A percentile compares a stretch with the other conserved stretches of the same genome.
These are phyloP conservation scores for Sesia apiformis DNA, from an alignment of 2,888 invertebrate genomes.

Conservation along the genomic window DNA sequence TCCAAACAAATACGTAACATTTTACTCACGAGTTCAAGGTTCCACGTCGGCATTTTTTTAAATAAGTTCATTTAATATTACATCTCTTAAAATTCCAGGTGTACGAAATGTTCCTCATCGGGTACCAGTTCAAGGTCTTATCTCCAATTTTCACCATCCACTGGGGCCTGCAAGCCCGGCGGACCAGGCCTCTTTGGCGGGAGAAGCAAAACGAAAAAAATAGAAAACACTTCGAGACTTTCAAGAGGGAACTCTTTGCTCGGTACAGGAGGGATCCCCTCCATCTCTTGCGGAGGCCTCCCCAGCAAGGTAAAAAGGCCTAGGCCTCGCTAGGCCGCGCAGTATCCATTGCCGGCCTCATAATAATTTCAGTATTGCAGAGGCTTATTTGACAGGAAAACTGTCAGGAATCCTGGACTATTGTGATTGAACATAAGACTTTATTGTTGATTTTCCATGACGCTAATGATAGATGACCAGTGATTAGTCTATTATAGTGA, in stretches of 20 bases:
- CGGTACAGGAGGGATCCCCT: constrained; percentile 80
- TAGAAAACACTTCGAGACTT: constrained; percentile 85
- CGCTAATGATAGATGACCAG: too few relatives aligned
- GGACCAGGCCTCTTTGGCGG: constrained; percentile 87
- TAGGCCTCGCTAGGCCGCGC: constrained; percentile 66
- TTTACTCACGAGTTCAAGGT: too few relatives aligned
- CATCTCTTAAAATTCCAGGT: constrained; percentile 73
- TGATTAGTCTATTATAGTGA: too few relatives aligned
- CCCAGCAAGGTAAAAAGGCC: constrained; percentile 48
- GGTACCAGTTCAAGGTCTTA: constrained; percentile 90
- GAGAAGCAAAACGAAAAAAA: constrained; percentile 90
- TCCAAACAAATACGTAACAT: too few relatives aligned
- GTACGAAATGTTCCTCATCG: constrained; percentile 93
- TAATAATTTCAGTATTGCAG: neutral
- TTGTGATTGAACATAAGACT: neutral
- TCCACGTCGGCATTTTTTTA: too few relatives aligned
- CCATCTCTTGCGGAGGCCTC: constrained; percentile 47
- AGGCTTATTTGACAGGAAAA: neutral
- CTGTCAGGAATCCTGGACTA: neutral
- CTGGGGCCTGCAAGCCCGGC: constrained; percentile 89
- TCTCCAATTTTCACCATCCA: constrained; percentile 93
- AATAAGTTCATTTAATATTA: too few relatives aligned
- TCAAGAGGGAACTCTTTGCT: constrained; percentile 87
- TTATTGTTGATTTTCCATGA: too few relatives aligned
- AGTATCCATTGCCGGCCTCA: neutral